Conservation (phyloP, 1,140 invertebrate species). For the Adelges cooleyi region DNA sequence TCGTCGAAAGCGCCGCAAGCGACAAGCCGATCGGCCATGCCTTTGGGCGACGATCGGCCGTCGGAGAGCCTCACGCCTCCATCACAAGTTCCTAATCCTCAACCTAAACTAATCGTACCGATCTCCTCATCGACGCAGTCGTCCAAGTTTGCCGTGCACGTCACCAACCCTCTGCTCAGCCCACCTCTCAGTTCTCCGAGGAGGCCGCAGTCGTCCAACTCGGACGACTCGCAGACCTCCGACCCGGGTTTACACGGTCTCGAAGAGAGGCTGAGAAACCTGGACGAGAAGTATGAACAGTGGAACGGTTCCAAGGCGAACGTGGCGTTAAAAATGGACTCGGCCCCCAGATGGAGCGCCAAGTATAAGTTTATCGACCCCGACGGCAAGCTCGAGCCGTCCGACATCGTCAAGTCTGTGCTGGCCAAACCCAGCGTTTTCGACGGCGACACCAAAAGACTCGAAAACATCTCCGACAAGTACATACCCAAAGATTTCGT, state of each 20-base stretch:
- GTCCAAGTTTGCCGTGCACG: constrained; percentile 69
- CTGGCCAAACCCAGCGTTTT: constrained; percentile 86
- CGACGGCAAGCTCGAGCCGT: constrained; percentile 70
- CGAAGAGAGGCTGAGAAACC: constrained; percentile 73
- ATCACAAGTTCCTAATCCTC: constrained; percentile 47
- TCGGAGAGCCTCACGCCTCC: constrained; percentile 58
- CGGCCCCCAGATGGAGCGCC: constrained; percentile 42
- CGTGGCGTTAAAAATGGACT: constrained; percentile 46
- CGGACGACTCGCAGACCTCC: constrained; percentile 25
- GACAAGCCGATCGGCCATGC: constrained; percentile 66
- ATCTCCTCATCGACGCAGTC: constrained; percentile 68
- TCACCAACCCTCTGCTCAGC: constrained; percentile 34
- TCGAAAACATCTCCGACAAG: constrained; percentile 80
- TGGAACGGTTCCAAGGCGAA: constrained; percentile 59
- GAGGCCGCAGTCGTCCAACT: constrained; percentile 20
- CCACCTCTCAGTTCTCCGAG: constrained; percentile 8
- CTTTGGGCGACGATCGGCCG: constrained; percentile 68
- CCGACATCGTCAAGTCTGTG: constrained; percentile 85
- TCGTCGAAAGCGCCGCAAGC: constrained; percentile 39
- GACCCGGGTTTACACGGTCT: constrained; percentile 38
- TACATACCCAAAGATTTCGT: constrained; percentile 60
- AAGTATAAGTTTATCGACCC: constrained; percentile 58
- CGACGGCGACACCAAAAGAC: constrained; percentile 84
- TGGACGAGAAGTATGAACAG: constrained; percentile 87
- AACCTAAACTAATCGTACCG: no score